phyloP scores from a whole-genome alignment of 92 coral and sea anemone species.

The Muricea muricata region DNA sequence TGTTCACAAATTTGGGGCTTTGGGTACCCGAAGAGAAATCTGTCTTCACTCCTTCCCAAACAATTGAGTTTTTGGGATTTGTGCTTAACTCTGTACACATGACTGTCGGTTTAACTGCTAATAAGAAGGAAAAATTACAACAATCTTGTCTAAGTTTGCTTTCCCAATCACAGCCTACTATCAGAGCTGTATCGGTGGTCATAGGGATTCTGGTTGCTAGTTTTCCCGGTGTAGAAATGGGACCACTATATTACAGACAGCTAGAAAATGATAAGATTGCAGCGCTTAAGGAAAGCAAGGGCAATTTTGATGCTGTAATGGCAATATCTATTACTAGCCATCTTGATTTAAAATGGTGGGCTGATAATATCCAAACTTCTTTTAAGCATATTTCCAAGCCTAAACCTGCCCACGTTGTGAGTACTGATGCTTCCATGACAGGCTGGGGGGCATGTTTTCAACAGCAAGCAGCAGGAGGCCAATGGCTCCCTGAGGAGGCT shows the following conservation, averaged over 20 bases:
- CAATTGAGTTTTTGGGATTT: background rate
- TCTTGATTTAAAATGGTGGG: background rate
- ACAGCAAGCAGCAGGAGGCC: background rate
- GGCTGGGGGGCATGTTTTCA: background rate
- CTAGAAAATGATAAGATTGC: background rate
- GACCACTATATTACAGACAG: constrained; percentile 4
- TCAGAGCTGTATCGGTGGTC: background rate
- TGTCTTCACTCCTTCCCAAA: background rate
- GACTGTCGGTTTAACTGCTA: background rate
- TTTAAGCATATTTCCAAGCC: background rate
- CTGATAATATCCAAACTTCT: background rate
- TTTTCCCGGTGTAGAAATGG: background rate
- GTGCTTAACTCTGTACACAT: background rate
- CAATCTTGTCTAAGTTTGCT: background rate
- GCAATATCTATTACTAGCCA: background rate
- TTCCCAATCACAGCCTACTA: background rate
- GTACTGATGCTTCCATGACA: background rate
- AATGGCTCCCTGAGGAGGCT: background rate
- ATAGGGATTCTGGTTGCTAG: background rate
- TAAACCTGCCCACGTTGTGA: background rate
- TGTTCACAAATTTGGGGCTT: background rate
- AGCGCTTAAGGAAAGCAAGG: background rate
- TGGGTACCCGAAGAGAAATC: background rate
- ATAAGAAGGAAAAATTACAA: background rate
- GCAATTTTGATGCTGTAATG: constrained; percentile 4